Evolutionary conservation across 1,140 invertebrate genomes (phyloP), one percentile per base, ranked within the genome.

Genomic region (Drosophila varians): DNA sequence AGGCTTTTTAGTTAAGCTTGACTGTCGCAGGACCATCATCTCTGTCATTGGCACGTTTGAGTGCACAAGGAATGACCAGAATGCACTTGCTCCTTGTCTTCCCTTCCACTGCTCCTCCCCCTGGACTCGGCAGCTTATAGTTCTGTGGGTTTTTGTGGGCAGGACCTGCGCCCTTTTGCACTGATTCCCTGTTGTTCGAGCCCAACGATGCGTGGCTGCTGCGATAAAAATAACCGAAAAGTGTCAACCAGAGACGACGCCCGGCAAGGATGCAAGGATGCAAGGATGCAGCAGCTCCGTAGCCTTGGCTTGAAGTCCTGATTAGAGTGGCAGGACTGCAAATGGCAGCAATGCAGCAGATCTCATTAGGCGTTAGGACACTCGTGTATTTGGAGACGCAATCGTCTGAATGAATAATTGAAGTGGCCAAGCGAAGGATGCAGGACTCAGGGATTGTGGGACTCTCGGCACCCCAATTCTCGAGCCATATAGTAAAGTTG

Each of bases 211-310:
- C 80, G 80, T 84, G 80, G 72, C 68, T 73, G 61, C 58, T 65
- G 72, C 80, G 80, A 84, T 84, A 84, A 84, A 84, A 86, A 83
- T 79, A 74, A 57, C 72, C 74, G 34, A 75, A 72, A 72, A 86
- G 71, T 86, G 66, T 54, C 70, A 51, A 26, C 45, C 52, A 54
- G 60, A 47, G 53, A n/a, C n/a, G n/a, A n/a, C n/a, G n/a, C n/a
- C n/a, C n/a, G n/a, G n/a, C n/a, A n/a, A n/a, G n/a, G n/a, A n/a
- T n/a, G n/a, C n/a, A n/a, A n/a, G n/a, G n/a, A n/a, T n/a, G n/a
- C n/a, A n/a, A n/a, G 55, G 16, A 25, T 47, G 65, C 28, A 53
- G 19, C 8, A 25, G 18, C 7, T 11, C 11, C 3, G n/a, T 8
- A 14, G 16, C 36, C 21, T 9, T n/a, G 18, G 42, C 31, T 14